These are phyloP conservation scores for Temnothorax rugatulus DNA, from an alignment of 2,888 invertebrate species.

Conservation along the genomic window DNA sequence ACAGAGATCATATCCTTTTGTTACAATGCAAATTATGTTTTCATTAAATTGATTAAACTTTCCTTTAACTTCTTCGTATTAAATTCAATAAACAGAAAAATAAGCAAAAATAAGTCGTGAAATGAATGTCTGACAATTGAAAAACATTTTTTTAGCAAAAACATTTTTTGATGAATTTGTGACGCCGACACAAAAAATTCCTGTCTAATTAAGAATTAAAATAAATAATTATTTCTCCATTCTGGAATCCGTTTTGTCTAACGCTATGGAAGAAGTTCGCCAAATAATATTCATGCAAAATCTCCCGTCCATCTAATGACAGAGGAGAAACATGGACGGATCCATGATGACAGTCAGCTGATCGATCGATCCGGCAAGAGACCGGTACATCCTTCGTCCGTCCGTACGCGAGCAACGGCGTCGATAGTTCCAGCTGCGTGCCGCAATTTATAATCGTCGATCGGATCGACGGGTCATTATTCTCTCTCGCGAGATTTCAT, in stretches of 20 bases:
- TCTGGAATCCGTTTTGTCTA: conserved; percentile 8
- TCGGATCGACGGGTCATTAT: conserved; percentile 66
- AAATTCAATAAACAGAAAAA: neutral
- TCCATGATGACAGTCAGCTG: conserved; percentile 45
- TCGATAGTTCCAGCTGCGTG: conserved; percentile 57
- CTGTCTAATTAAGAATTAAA: neutral
- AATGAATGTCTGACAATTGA: neutral
- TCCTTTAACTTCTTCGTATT: neutral
- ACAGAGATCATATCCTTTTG: neutral
- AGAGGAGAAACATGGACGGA: conserved; percentile 34
- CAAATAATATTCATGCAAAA: conserved; percentile 39
- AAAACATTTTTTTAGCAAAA: neutral
- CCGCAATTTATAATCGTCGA: conserved; percentile 60
- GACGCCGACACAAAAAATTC: neutral
- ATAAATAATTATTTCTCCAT: neutral
- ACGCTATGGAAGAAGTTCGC: neutral
- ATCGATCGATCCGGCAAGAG: conserved; percentile 55
- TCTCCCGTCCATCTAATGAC: conserved; percentile 27
- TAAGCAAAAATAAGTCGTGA: neutral
- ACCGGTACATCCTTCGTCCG: conserved; percentile 52
- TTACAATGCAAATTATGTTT: neutral
- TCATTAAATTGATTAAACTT: neutral
- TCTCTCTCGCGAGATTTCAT: conserved; percentile 66
- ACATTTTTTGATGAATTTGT: neutral
- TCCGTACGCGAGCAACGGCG: conserved; percentile 45